Percentiles rank a stretch among this genome's conserved stretches.
Conservation (phyloP, 2,888 invertebrate genomes). For the Omphaloscelis lunosa region DNA sequence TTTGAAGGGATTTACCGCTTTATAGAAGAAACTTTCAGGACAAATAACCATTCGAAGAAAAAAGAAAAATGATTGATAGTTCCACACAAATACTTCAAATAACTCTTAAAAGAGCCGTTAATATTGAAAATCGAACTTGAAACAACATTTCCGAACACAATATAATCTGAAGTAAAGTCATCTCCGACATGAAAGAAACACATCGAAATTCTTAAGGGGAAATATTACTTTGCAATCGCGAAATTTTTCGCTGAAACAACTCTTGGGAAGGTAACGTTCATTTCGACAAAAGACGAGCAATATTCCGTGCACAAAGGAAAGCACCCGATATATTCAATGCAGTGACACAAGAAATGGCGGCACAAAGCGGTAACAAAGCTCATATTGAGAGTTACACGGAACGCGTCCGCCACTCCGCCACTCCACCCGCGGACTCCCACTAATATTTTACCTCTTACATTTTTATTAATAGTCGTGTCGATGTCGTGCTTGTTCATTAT, state of each 20-base stretch:
- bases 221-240: constrained; percentile 91
- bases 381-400: constrained; percentile 87
- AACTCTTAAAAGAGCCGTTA: constrained; percentile 70
- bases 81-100: constrained; percentile 62
- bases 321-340: constrained; percentile 90
- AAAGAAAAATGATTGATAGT: constrained; percentile 69
- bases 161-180: constrained; percentile 88
- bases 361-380: constrained; percentile 90
- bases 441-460: constrained; percentile 61
- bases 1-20: not conserved
- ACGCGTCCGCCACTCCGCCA: constrained; percentile 46
- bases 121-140: constrained; percentile 81
- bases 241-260: constrained; percentile 90
- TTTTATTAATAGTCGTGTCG: constrained; percentile 54
- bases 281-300: constrained; percentile 90
- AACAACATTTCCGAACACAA: constrained; percentile 84
- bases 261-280: constrained; percentile 89
- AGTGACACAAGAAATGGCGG: constrained; percentile 90
- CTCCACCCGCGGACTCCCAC: constrained; percentile 47
- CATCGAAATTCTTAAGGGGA: constrained; percentile 90
- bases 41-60: constrained; percentile 41
- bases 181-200: constrained; percentile 89
- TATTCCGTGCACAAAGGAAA: constrained; percentile 90
- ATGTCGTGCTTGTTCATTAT: constrained; percentile 52
- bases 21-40: constrained; percentile 4